Base-by-base conservation (phyloP, 1,140 invertebrate genomes). In the Wasmannia auropunctata region DNA sequence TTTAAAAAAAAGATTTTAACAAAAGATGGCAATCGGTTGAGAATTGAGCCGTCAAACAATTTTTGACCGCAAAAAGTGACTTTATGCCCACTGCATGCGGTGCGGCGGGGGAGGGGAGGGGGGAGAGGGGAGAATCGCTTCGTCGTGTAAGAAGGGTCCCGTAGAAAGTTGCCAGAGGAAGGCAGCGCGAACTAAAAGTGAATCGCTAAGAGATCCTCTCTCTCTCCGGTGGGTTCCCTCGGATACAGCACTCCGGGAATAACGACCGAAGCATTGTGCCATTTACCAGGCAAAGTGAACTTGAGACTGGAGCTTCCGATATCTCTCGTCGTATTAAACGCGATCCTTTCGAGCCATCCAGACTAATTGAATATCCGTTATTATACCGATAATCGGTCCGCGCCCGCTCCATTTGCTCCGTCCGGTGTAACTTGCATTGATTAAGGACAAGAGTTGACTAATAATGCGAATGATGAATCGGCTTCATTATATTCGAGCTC, bases 131-230 rank as follows among this genome's bases (percentile, higher is more conserved):
- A 60, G n/a, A n/a, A n/a, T n/a, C n/a, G n/a, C n/a, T n/a, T 54
- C 14, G 62, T 74, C 85, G 62, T 56, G 65, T 40, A 79, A 54
- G 65, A 67, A 85, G 37, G 40, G 58, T 65, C 49, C 31, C 69
- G 60, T 43, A 43, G 54, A 80, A 75, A 56, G 49, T 74, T 49
- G 87, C 34, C 43, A 11, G n/a, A n/a, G 40, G 54, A 75, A 28
- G 28, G 58, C 46, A 79, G 7, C 37, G 65, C 40, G 51, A 69
- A 69, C 54, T 65, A 54, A 79, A 77, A 88, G 67, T 49, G 46
- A 86, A 51, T 60, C 72, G 72, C 67, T 43, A 67, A 77, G 58
- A 74, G 76, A 79, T 86, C 34, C 43, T 85, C 28, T n/a, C n/a
- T n/a, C 43, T 74, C 28, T 72, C 22, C 37, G n/a, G 49, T 62